Percentiles rank a stretch among this genome's conserved stretches.
These are phyloP conservation scores for Engystomops pustulosus DNA, from an alignment of 2,113 vertebrate species.

Conservation along the genomic window DNA sequence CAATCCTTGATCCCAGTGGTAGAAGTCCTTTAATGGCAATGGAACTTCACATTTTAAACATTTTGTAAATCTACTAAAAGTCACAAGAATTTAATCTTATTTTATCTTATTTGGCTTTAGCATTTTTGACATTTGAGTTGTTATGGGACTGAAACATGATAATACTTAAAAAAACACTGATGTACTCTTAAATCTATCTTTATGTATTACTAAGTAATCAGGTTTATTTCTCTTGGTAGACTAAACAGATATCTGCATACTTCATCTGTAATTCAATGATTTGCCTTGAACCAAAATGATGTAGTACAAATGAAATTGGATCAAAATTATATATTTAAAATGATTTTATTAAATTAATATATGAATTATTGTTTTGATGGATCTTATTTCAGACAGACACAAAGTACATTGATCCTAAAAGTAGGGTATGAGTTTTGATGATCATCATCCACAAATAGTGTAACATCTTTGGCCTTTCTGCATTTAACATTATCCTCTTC, in stretches of 20 bases:
- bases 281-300: background rate
- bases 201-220: constrained; percentile 85
- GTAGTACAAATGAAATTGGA: background rate
- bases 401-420: too few species aligned
- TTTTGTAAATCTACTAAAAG: background rate
- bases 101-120: constrained; percentile 60
- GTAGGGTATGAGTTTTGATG: too few species aligned
- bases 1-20: too few species aligned
- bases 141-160: constrained; percentile 81
- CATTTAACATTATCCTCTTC: too few species aligned
- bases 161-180: constrained; percentile 78
- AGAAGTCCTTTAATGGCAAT: too few species aligned
- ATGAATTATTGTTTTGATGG: background rate
- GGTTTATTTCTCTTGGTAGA: constrained; percentile 91
- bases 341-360: background rate
- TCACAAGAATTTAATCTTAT: too few species aligned
- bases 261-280: constrained; percentile 68
- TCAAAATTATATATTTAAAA: background rate
- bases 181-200: constrained; percentile 79
- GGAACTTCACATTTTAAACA: too few species aligned
- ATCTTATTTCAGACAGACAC: background rate
- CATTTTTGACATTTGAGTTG: constrained; percentile 83
- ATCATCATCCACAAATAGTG: too few species aligned
- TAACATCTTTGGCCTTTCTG: too few species aligned
- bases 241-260: constrained; percentile 95